phyloP scores from a whole-genome alignment of 2,797 vertebrate species.

The Esox masquinongy region DNA sequence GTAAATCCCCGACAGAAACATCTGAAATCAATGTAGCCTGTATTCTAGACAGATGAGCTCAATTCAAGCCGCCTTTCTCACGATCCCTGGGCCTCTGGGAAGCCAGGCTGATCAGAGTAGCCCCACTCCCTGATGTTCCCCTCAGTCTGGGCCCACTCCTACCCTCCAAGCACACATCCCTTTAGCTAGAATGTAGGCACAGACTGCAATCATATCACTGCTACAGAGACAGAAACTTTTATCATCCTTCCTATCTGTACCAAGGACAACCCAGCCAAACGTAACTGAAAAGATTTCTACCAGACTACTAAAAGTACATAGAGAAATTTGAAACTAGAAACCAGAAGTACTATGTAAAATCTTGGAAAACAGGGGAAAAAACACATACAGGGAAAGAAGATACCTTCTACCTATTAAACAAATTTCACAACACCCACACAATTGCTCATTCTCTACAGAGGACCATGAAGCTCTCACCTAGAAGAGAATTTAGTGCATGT shows the following conservation, averaged over 20 bases:
- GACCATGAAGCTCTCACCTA: too few species aligned
- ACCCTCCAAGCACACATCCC: constrained; percentile 3
- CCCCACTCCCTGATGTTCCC: constrained; percentile 11
- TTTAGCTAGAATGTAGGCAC: not conserved
- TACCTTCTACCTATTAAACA: too few species aligned
- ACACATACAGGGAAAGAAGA: not conserved
- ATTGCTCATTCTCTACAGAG: too few species aligned
- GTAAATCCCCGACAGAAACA: constrained; percentile 54
- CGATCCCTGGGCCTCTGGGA: constrained; percentile 59
- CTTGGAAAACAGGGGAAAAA: not conserved
- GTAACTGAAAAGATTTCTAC: not conserved
- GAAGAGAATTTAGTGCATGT: too few species aligned
- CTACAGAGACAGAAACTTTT: not conserved
- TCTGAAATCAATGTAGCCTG: constrained; percentile 67
- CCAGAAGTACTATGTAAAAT: too few species aligned
- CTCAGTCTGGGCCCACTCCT: constrained; percentile 18
- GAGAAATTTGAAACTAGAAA: not conserved
- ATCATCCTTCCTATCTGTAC: not conserved
- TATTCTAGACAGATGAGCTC: constrained; percentile 51
- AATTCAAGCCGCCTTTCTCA: constrained; percentile 62
- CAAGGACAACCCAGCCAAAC: not conserved
- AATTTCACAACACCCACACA: too few species aligned
- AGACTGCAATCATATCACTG: not conserved
- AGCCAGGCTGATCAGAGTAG: constrained; percentile 33
- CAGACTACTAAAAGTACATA: not conserved